These are phyloP conservation scores for Semotilus atromaculatus DNA, from an alignment of 2,797 vertebrate genomes.

Conservation along the genomic window DNA sequence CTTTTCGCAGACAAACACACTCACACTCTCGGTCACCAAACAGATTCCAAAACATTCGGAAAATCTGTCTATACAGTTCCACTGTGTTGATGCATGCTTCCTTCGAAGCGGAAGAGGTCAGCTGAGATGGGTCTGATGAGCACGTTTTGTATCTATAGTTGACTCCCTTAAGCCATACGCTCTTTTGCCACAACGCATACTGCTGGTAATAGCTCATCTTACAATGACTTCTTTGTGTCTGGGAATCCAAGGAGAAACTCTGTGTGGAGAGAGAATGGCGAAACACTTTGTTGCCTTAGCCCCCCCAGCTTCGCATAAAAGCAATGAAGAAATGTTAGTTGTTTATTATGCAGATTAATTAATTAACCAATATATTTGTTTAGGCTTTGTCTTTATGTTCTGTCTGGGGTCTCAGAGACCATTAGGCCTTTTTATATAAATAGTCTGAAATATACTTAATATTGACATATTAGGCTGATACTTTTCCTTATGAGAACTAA, in stretches of 20 bases:
- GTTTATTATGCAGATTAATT: constrained; percentile 82
- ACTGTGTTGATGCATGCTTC: constrained; percentile 83
- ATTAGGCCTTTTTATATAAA: background rate
- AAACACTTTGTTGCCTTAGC: constrained; percentile 82
- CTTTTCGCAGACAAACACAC: constrained; percentile 33
- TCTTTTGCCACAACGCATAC: constrained; percentile 82
- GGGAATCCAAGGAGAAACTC: constrained; percentile 90
- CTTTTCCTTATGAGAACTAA: background rate
- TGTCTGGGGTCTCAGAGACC: constrained; percentile 13
- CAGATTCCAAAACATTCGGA: constrained; percentile 99
- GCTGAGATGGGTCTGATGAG: constrained; percentile 91
- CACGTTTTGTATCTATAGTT: constrained; percentile 88
- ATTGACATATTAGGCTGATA: background rate
- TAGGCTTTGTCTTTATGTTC: constrained; percentile 64
- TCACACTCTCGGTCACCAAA: constrained; percentile 80
- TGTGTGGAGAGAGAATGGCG: constrained; percentile 79
- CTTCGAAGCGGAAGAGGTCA: constrained; percentile 86
- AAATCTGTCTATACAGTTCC: constrained; percentile 95
- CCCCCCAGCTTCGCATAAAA: constrained; percentile 76
- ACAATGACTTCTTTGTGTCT: constrained; percentile 97
- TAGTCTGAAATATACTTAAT: background rate
- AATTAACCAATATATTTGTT: constrained; percentile 83
- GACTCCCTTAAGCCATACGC: constrained; percentile 89
- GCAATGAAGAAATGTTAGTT: constrained; percentile 89
- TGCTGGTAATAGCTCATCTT: constrained; percentile 90